Conservation (phyloP, 2,113 vertebrate species). For the Corythaixoides concolor region DNA sequence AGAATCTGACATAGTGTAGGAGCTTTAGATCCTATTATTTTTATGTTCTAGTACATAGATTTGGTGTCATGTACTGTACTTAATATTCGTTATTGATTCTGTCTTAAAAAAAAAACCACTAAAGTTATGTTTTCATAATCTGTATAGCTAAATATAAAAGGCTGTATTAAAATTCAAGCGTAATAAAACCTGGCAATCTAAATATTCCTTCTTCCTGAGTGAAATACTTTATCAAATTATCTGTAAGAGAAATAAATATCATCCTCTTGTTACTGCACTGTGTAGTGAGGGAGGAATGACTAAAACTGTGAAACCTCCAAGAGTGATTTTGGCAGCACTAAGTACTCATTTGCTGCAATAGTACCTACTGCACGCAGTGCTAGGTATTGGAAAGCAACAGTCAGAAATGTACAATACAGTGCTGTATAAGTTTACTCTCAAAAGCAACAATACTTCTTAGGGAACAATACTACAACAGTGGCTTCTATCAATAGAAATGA, state of each 20-base stretch:
- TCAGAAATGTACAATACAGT: not conserved
- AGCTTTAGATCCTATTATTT: not conserved
- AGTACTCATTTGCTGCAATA: not conserved
- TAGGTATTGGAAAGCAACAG: not conserved
- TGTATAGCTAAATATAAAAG: not conserved
- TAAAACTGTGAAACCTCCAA: not conserved
- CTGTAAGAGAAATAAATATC: not conserved
- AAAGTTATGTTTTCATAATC: not conserved
- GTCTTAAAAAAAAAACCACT: not conserved
- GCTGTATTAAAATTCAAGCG: not conserved
- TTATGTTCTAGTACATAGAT: not conserved
- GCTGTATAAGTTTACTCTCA: not conserved
- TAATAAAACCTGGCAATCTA: not conserved
- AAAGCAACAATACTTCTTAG: not conserved
- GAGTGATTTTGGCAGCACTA: not conserved
- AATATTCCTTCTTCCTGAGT: not conserved
- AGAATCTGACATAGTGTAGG: not conserved
- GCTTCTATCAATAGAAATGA: not conserved
- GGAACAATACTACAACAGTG: not conserved
- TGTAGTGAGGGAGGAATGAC: not conserved
- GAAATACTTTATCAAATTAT: not conserved
- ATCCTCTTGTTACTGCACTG: not conserved
- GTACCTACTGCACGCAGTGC: no score
- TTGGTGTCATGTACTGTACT: not conserved
- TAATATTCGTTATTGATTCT: not conserved